Percentiles rank a stretch among this genome's conserved stretches.
These are phyloP conservation scores for Macrostomum cliftonense DNA, from an alignment of 2,888 invertebrate species.

Conservation along the genomic window DNA sequence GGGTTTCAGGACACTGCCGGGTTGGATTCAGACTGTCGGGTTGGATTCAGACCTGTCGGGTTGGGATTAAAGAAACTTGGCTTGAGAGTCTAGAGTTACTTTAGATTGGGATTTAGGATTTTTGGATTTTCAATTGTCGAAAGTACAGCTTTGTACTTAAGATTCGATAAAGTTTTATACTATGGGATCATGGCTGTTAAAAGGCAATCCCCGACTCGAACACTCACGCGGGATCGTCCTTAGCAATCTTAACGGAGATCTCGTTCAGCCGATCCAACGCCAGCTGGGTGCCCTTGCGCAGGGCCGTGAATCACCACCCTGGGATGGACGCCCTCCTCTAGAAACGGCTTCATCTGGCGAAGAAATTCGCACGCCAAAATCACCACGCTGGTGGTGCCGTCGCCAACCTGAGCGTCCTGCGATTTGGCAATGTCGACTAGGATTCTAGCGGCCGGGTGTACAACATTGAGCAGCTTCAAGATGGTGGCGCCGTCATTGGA, in stretches of 20 bases:
- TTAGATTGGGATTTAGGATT: too few relatives aligned
- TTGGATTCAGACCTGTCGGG: too few relatives aligned
- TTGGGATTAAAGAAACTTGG: too few relatives aligned
- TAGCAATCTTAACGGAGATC: slow-evolving; percentile 19
- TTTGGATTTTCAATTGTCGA: too few relatives aligned
- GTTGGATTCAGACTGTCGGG: too few relatives aligned
- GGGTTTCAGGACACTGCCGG: too few relatives aligned
- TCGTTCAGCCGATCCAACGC: slow-evolving; percentile 16
- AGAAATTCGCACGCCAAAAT: slow-evolving; percentile 81
- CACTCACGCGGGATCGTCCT: slow-evolving; percentile 27
- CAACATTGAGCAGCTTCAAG: slow-evolving; percentile 84
- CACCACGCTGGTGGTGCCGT: slow-evolving; percentile 94
- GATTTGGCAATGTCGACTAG: slow-evolving; percentile 96
- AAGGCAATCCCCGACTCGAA: too few relatives aligned
- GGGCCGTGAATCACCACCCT: slow-evolving; percentile 71
- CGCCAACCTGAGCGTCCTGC: slow-evolving; percentile 66
- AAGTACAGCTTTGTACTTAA: too few relatives aligned
- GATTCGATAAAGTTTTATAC: too few relatives aligned
- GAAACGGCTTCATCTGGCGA: slow-evolving; percentile 75
- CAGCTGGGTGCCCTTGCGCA: slow-evolving; percentile 61
- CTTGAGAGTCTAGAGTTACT: too few relatives aligned
- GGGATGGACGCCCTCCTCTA: slow-evolving; percentile 91
- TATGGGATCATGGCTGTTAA: too few relatives aligned
- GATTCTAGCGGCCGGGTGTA: slow-evolving; percentile 92
- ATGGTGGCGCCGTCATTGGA: slow-evolving; percentile 99